phyloP scores from a whole-genome alignment of 2,113 vertebrate species.

The Tragelaphus scriptus region DNA sequence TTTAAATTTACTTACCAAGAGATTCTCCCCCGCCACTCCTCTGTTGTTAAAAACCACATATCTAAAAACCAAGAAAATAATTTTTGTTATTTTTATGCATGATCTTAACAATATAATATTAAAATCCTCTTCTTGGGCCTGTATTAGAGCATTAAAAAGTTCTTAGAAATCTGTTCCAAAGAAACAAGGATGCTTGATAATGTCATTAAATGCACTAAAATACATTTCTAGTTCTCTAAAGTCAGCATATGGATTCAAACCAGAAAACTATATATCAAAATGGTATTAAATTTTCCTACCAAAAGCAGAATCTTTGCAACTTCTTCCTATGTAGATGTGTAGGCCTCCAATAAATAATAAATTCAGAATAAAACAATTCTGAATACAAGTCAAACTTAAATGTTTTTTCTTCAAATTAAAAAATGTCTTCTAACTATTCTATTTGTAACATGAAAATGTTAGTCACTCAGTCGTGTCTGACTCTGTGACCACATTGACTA shows the following conservation, averaged over 20 bases:
- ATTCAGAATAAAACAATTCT: not conserved
- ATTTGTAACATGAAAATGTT: not conserved
- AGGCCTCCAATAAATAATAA: not conserved
- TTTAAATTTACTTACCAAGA: slow-evolving; percentile 90
- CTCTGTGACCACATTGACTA: not conserved
- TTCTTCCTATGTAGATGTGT: not conserved
- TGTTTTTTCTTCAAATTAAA: not conserved
- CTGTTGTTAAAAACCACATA: slow-evolving; percentile 94
- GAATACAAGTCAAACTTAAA: not conserved
- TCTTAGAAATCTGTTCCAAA: not conserved
- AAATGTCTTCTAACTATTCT: not conserved
- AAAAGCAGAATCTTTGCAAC: not conserved
- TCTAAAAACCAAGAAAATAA: slow-evolving; percentile 84
- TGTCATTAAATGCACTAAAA: slow-evolving; percentile 1
- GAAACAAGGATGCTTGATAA: not conserved
- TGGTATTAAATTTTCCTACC: not conserved
- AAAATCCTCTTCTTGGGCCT: not conserved
- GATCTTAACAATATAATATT: not conserved
- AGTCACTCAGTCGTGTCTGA: not conserved
- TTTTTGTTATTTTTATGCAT: slow-evolving; percentile 56
- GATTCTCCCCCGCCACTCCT: slow-evolving; percentile 89
- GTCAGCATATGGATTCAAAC: not conserved
- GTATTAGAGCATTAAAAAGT: not conserved
- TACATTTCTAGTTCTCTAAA: not conserved
- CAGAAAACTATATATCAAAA: not conserved